phyloP scores from a whole-genome alignment of 2,113 vertebrate genomes.

The Myotis lucifugus region DNA sequence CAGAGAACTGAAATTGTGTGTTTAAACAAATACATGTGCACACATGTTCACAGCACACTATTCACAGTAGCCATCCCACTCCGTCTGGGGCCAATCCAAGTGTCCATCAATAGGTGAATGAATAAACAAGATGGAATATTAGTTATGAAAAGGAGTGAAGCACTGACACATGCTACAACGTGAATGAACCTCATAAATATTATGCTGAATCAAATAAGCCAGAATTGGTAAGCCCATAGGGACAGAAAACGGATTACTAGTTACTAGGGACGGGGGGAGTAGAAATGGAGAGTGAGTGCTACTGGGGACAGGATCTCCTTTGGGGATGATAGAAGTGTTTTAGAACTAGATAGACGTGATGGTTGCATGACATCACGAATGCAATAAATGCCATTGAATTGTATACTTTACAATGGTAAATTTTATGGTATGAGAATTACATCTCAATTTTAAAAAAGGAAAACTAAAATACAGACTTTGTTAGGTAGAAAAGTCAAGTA shows the following conservation, averaged over 20 bases:
- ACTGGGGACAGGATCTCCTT: neutral
- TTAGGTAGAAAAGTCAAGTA: neutral
- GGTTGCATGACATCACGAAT: neutral
- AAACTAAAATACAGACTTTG: neutral
- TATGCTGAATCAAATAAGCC: neutral
- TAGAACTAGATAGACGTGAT: neutral
- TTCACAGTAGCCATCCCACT: neutral
- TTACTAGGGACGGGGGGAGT: neutral
- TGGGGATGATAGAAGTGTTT: neutral
- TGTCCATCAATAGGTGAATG: neutral
- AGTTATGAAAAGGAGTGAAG: neutral
- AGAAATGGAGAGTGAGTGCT: neutral
- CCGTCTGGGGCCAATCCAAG: too few species aligned
- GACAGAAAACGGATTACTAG: neutral
- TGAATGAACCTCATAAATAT: neutral
- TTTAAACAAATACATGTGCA: too few species aligned
- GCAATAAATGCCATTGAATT: neutral
- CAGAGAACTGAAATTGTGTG: neutral
- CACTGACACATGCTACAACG: rapidly evolving
- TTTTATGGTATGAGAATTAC: neutral
- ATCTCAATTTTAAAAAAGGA: neutral
- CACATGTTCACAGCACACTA: rapidly evolving
- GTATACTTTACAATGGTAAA: neutral
- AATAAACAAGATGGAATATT: neutral
- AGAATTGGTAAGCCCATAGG: neutral